Base-by-base conservation (phyloP, 2,113 vertebrate species). In the Ivindomyrus marchei region DNA sequence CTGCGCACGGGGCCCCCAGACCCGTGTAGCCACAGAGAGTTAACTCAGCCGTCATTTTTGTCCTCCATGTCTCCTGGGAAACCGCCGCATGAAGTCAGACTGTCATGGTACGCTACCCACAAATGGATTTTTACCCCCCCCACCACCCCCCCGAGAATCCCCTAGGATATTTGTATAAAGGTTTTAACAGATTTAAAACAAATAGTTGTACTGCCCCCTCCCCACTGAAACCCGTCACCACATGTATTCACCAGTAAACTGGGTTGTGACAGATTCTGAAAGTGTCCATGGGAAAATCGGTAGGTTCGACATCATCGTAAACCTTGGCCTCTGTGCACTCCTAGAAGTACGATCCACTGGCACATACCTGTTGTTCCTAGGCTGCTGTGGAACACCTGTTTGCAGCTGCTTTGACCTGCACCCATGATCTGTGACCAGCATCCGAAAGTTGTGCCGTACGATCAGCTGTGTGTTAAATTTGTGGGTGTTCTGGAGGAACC, bases 81-180 rank as follows among this genome's bases (percentile, higher is more conserved):
- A 96, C 94, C 21, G 90, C 92, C 93, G 92, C 95, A 27, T 62
- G 66, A 80, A 56, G 86, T 11, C 2, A 47, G 90, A 90, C 94
- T 95, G 95, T 95, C 95, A 96, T 95, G 95, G 92, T 96, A 96
- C 94, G 95, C 95, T 96, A 96, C 93, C 94, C 94, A 93, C 96
- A 95, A 96, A 96, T 96, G 94, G 95, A 96, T 95, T 96, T 95
- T 96, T 95, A 95, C 95, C 95, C 94, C 94, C 91, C 88, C 83
- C 2, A 89, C 95, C 94, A 94, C 92, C 88, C 84, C 90, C 45
- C 62, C 91, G 88, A 70, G 89, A 92, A 93, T 96, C 95, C 95
- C 92, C 93, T 92, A 93, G 94, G 92, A 94, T 95, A 94, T 96
- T 95, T 96, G 94, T 94, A 93, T 94, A 96, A 95, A 94, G 93